phyloP scores from a whole-genome alignment of 1,140 invertebrate species.

The Diuraphis noxia region DNA sequence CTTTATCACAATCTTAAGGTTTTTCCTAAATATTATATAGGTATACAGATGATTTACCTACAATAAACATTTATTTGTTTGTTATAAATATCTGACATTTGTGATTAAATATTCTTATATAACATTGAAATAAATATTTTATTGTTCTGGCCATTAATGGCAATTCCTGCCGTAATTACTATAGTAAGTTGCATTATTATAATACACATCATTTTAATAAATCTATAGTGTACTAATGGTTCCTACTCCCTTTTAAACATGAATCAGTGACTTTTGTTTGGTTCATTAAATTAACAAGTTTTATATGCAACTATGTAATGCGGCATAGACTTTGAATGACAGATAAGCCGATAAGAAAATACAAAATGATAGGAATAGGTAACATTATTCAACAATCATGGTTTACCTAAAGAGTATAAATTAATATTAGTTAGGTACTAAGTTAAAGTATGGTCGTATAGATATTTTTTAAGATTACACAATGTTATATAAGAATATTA shows the following conservation, averaged over 20 bases:
- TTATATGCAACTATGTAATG: not conserved
- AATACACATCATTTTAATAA: not conserved
- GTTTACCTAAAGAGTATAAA: no score
- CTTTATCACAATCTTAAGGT: not conserved
- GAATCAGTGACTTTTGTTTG: not conserved
- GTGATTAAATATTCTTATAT: no score
- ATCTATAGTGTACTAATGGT: not conserved
- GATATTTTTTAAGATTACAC: no score
- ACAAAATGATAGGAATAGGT: no score
- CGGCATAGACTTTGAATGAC: not conserved
- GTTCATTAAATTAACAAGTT: not conserved
- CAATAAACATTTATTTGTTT: no score
- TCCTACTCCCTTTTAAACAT: not conserved
- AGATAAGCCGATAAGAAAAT: not conserved
- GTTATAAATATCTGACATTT: no score
- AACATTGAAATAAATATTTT: not conserved
- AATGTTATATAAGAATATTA: no score
- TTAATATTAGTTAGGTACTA: no score
- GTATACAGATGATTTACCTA: no score
- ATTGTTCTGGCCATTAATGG: no score
- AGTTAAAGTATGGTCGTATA: no score
- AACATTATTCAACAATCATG: not conserved
- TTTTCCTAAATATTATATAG: not conserved
- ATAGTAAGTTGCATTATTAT: not conserved
- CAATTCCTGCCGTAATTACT: not conserved